Evolutionary conservation across 2,797 vertebrate species (phyloP), one percentile per base, ranked within the genome.

Genomic region (Agapornis canus): DNA sequence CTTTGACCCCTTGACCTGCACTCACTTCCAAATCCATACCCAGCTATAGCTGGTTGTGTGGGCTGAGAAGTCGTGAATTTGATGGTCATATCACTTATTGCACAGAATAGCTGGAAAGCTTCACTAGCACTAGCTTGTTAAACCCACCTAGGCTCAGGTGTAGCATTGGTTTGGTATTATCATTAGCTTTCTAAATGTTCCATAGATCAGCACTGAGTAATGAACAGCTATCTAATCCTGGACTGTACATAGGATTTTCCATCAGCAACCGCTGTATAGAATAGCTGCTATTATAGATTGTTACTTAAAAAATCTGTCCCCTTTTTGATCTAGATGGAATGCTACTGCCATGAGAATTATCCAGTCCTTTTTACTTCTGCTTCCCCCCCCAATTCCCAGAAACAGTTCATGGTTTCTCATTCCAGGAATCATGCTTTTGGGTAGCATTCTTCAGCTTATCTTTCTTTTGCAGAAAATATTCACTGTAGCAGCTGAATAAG

Each of bases 401-500:
- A 92, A 47, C 39, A 69, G 25, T 65, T 81, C 57, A 78, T 76
- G 65, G 25, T 23, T 76, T 90, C 39, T 81, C 54, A 59, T 92
- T 95, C 76, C 79, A 83, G 76, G 69, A 95, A 59, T 78, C 54
- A 27, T 51, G 31, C 49, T 90, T 95, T 94, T 76, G 77, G 66
- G 35, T 81, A 88, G 48, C 3, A 5, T 91, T 94, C 76, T 75
- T 83, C 63, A 68, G 57, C 61, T 94, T 94, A 92, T 94, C 87
- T 89, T 94, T 71, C 79, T 90, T 94, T 47, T 88, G 47, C 89
- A 88, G 82, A 88, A 96, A 92, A 81, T 86, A 86, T 23, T 90
- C 76, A 17, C 45, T 94, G 49, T 43, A 83, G 65, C 94, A 90
- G 90, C 89, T 96, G 94, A 95, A 83, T 90, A 94, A 94, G 77